Evolutionary conservation across 2,113 vertebrate species (phyloP), one percentile per base, ranked within the genome.

Genomic region (Beaufortia kweichowensis): DNA sequence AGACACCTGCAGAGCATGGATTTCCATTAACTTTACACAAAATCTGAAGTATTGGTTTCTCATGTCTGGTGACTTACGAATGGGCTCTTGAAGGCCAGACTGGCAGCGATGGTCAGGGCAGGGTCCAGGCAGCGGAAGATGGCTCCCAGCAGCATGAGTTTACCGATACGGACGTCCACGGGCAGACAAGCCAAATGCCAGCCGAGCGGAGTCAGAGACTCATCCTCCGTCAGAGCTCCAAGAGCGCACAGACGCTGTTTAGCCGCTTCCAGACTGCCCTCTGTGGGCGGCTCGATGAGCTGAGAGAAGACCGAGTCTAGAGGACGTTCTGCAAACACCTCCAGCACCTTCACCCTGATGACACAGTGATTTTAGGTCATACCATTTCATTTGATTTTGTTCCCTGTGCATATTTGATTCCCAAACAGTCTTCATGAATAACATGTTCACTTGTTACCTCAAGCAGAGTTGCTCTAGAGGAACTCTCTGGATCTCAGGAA

Each of bases 41-140:
- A 21, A 65, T 6, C 6, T 55, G 7, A 50, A 24, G 29, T 35
- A 9, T 1, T 0, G 9, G 21, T 3, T 35, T 35, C n/a, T 21
- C 8, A 0, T 53, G 55, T 53, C 2, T 1, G 8, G 17, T 55
- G 70, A 91, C 96, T 97, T 89, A 98, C 97, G 76, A 99, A 99
- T 65, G 97, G 97, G 0, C 95, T 96, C 85, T 97, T 98, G 79
- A 96, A 97, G 81, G 97, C 96, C 85, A 98, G 90, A 73, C 97
- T 97, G 85, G 96, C 96, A 33, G 97, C 97, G 60, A 99, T 99
- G 73, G 97, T 98, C 65, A 99, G 93, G 0, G 94, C 95, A 10
- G 97, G 95, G 82, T 99, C 97, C 60, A 99, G 90, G 85, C 97
- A 99, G 83, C 96, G 96, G 89, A 99, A 99, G 56, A 98, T 99